A percentile compares a stretch with the other conserved stretches of the same genome.
Evolutionary conservation across 2,888 invertebrate species (phyloP).

Genomic region (Agrypnus murinus): DNA sequence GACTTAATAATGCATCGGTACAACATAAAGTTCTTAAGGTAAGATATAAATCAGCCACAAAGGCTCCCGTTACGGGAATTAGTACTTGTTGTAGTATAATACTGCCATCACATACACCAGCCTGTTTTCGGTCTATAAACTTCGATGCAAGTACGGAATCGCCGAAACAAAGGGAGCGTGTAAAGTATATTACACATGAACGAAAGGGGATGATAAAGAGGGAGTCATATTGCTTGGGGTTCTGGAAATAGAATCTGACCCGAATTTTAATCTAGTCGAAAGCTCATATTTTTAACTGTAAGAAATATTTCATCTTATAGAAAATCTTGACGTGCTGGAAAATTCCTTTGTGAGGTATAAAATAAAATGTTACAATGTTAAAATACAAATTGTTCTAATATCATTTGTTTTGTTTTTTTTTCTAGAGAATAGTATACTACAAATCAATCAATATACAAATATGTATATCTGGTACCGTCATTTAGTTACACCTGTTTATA

Average conservation of each 20-base stretch:
- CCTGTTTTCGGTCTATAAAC: neutral
- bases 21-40: conserved; percentile 13
- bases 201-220: conserved; percentile 9
- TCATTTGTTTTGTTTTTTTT: too few relatives aligned
- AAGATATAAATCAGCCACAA: conserved; percentile 1
- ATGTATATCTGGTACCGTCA: too few relatives aligned
- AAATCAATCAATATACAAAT: too few relatives aligned
- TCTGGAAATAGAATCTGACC: conserved; percentile 23
- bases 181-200: conserved; percentile 10
- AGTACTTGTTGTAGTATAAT: neutral
- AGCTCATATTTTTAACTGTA: conserved; percentile 18
- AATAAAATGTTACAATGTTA: too few relatives aligned
- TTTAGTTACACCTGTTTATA: too few relatives aligned
- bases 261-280: conserved; percentile 23
- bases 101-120: neutral
- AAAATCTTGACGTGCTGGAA: conserved; percentile 2
- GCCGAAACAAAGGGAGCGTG: conserved; percentile 2
- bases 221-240: conserved; percentile 13
- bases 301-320: conserved; percentile 19
- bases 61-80: neutral
- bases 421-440: too few relatives aligned
- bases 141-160: neutral
- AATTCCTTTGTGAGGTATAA: conserved; percentile 3
- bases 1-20: neutral
- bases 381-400: too few relatives aligned